Evolutionary conservation across 2,797 vertebrate species (phyloP), one percentile per base, ranked within the genome.

Genomic region (Pangasius krempfi): DNA sequence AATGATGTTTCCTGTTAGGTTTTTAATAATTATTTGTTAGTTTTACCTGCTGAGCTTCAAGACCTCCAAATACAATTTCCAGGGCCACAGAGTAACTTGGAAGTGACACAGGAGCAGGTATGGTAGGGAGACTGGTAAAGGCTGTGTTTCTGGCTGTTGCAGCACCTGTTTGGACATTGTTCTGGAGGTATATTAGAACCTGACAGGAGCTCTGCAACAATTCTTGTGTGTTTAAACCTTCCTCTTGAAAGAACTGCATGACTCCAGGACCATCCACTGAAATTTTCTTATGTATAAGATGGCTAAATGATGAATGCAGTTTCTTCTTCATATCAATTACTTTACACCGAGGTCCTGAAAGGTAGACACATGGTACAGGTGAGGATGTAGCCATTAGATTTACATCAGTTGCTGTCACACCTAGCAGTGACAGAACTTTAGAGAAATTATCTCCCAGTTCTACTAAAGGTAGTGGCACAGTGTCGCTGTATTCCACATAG

Each of bases 241-340:
- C 92, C 54, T 5, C 30, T 85, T 86, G 87, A 85, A 94, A 96
- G 88, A 93, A 96, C 8, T 9, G 58, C 33, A 88, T 14, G 18
- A 79, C 93, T 25, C 93, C 94, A 4, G 92, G 92, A 76, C 94
- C 94, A 8, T 95, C 83, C 1, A 96, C 62, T 44, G 88, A 14
- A 27, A 91, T 70, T 0, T 16, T 91, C 16, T 93, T 88, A 14
- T 10, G 68, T 0, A 27, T 85, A 33, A 96, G 83, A 40, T 40
- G 47, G 2, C 10, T 14, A 58, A 95, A 64, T 87, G 47, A n/a
- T 37, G 70, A 25, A 0, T 0, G 27, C 8, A 95, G 70, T 30
- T 7, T 76, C 2, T 88, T 14, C 7, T 89, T 37, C 14, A 89
- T 33, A 4, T 89, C 85, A 44, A 76, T 78, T 56, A 95, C 94